These are phyloP conservation scores for Salvator merianae DNA, from an alignment of 2,113 vertebrate species.

Conservation along the genomic window DNA sequence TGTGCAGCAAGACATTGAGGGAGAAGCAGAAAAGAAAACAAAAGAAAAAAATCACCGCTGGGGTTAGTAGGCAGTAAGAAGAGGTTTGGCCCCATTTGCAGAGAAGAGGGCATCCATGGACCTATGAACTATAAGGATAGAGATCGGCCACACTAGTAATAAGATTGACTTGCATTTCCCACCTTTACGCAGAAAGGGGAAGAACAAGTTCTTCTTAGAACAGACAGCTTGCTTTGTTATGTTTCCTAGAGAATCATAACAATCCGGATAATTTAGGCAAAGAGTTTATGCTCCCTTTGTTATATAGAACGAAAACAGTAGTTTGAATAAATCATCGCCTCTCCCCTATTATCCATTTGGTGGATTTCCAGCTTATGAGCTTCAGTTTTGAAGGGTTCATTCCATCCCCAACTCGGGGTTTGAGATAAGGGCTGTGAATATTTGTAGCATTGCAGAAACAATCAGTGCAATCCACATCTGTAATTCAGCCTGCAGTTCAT, in stretches of 20 bases:
- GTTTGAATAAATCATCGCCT: neutral
- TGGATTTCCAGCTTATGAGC: neutral
- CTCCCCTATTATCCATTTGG: neutral
- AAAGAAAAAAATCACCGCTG: slow-evolving; percentile 80
- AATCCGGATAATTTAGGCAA: slow-evolving; percentile 37
- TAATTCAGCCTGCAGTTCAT: fast-evolving
- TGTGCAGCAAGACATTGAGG: slow-evolving; percentile 66
- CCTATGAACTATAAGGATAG: slow-evolving; percentile 2
- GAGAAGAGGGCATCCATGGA: slow-evolving; percentile 74
- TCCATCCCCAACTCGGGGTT: too few species aligned
- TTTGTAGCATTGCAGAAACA: neutral
- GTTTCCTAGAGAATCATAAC: neutral
- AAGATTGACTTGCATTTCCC: neutral
- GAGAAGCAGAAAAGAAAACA: slow-evolving; percentile 69
- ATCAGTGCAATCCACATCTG: neutral
- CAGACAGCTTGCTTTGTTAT: slow-evolving; percentile 25
- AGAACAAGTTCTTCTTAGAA: slow-evolving; percentile 28
- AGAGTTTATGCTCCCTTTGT: slow-evolving; percentile 37
- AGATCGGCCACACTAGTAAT: neutral
- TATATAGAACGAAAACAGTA: neutral
- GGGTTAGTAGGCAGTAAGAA: slow-evolving; percentile 68
- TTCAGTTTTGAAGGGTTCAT: neutral
- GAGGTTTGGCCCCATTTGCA: slow-evolving; percentile 60
- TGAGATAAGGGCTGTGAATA: neutral
- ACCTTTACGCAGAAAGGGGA: neutral